These are phyloP conservation scores for Hydrochoerus hydrochaeris DNA, from an alignment of 2,113 vertebrate genomes.

Conservation along the genomic window DNA sequence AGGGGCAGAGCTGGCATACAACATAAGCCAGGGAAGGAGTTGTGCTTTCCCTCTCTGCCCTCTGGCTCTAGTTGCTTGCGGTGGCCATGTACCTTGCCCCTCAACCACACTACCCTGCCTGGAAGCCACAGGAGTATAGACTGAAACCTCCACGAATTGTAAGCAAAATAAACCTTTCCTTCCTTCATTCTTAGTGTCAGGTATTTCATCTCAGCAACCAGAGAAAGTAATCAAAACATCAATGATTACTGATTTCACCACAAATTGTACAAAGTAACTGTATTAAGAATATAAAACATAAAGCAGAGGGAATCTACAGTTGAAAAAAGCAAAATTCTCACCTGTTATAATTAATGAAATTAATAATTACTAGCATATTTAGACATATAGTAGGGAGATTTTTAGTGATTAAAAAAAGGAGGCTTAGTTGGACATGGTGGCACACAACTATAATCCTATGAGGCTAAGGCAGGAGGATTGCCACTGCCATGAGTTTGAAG, in stretches of 20 bases:
- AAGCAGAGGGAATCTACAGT: not conserved
- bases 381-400: not conserved
- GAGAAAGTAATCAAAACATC: too few species aligned
- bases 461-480: not conserved
- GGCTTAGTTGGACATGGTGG: not conserved
- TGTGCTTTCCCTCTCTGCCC: too few species aligned
- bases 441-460: not conserved
- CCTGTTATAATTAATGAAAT: not conserved
- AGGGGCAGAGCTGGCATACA: too few species aligned
- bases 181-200: too few species aligned
- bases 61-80: too few species aligned
- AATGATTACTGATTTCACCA: not conserved
- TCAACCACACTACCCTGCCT: too few species aligned
- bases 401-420: not conserved
- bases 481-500: not conserved
- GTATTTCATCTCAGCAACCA: too few species aligned
- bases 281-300: not conserved
- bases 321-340: constrained; percentile 1
- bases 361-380: not conserved
- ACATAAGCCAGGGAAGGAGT: too few species aligned
- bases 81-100: too few species aligned
- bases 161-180: too few species aligned
- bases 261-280: not conserved
- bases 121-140: too few species aligned
- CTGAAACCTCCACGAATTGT: too few species aligned